phyloP scores from a whole-genome alignment of 2,888 invertebrate genomes.

The Carpatolechia fugitivella region DNA sequence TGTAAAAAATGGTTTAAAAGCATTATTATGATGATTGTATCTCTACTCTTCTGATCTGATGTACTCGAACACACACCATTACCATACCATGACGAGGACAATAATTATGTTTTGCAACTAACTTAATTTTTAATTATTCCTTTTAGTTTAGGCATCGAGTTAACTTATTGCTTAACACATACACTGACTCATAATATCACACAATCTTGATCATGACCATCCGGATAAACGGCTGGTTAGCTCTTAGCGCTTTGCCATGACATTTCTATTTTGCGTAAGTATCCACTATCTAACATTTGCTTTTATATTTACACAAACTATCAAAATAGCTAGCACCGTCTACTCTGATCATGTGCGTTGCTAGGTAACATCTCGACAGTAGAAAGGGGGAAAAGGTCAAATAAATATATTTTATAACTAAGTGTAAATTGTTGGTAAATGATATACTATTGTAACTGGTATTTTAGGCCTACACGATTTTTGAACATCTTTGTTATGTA shows the following conservation, averaged over 20 bases:
- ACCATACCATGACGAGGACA: no score
- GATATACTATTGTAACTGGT: background rate
- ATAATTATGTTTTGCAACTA: no score
- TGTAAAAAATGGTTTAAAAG: no score
- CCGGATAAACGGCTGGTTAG: background rate
- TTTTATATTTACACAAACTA: constrained; percentile 2
- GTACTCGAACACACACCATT: no score
- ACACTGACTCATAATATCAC: no score
- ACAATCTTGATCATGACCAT: background rate
- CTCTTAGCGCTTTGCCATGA: constrained; percentile 9
- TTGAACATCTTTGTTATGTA: no score
- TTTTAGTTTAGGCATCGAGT: no score
- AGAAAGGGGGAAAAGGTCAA: background rate
- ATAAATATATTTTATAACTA: background rate
- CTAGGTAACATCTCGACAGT: background rate
- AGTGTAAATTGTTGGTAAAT: background rate
- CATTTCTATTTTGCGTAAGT: constrained; percentile 12
- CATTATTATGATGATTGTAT: no score
- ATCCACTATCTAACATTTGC: background rate
- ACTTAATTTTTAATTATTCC: no score
- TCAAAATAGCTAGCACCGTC: background rate
- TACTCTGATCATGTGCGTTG: background rate
- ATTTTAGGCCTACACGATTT: no score
- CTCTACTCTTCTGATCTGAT: no score
- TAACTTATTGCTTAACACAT: no score